Base-by-base conservation (phyloP, 2,797 vertebrate genomes). In the Centropyge bicolor region DNA sequence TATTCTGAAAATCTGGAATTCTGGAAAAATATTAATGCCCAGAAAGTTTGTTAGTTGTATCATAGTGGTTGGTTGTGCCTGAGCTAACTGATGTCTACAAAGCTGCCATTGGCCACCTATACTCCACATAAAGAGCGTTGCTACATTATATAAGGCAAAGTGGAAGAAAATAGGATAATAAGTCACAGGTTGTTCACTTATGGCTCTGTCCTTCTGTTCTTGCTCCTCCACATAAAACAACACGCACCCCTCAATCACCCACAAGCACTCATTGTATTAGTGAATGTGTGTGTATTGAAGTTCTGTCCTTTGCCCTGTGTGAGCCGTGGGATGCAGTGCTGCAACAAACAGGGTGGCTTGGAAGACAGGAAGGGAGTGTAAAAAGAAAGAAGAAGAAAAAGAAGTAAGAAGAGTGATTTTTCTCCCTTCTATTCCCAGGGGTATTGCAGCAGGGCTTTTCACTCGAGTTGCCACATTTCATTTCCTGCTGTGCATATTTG, bases 391-490 rank as follows among this genome's bases (percentile, higher is more conserved):
- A 65, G 48, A 59, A 71, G 77, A 86, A 86, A 88, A 85, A 90
- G 76, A 69, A 86, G 67, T 79, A 82, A 83, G 83, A 86, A 60
- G 83, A 92, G 86, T 88, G 80, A 92, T 94, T 94, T 93, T 93
- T 92, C 86, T 92, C 81, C 86, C 73, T 86, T 89, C 70, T 90
- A 86, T 90, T 94, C 89, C 91, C 88, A 84, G 79, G 93, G 90
- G 92, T 84, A 70, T 85, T 91, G 89, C 91, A 90, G 88, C 90
- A 90, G 89, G 84, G 86, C 91, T 93, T 94, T 93, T 95, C 93
- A 93, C 88, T 92, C 67, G 82, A 87, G 89, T 94, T 94, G 92
- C 92, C 92, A 93, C 93, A 92, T 93, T 94, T 95, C 91, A 94
- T 94, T 95, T 94, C 92, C 93, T 93, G 91, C 90, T 91, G 92